phyloP scores from a whole-genome alignment of 2,888 invertebrate genomes.

The Eurois occulta region DNA sequence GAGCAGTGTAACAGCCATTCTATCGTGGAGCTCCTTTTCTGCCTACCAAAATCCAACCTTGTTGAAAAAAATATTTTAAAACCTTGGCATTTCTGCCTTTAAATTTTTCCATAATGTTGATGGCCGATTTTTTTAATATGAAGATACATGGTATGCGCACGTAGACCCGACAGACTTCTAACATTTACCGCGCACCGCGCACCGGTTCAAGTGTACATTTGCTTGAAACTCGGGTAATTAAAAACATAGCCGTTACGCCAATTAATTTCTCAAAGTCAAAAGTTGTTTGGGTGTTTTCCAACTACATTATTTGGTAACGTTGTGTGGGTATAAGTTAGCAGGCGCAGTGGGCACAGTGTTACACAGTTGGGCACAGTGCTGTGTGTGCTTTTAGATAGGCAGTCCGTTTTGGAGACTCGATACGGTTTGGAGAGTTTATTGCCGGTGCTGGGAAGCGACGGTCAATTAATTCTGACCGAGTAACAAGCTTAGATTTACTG shows the following conservation, averaged over 20 bases:
- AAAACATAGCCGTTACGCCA: conserved; percentile 86
- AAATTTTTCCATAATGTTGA: not conserved
- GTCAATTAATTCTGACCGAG: conserved; percentile 82
- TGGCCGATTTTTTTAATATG: not conserved
- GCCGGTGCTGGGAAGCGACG: conserved; percentile 73
- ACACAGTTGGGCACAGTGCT: conserved; percentile 59
- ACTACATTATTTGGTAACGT: conserved; percentile 56
- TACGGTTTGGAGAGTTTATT: conserved; percentile 82
- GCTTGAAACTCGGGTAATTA: conserved; percentile 80
- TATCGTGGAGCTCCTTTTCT: not conserved
- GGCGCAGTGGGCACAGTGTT: conserved; percentile 11
- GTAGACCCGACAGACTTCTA: conserved; percentile 46
- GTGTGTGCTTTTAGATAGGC: conserved; percentile 30
- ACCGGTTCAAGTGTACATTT: conserved; percentile 69
- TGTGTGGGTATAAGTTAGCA: conserved; percentile 44
- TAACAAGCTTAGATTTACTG: conserved; percentile 78
- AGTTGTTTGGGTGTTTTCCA: conserved; percentile 75
- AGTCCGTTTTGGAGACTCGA: conserved; percentile 77
- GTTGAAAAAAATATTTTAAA: not conserved
- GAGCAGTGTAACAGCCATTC: not conserved
- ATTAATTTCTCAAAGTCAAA: conserved; percentile 89
- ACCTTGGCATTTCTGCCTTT: not conserved
- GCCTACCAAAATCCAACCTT: not conserved
- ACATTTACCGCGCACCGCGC: conserved; percentile 42
- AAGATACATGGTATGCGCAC: conserved; percentile 7